Percentiles rank a stretch among this genome's conserved stretches.
Evolutionary conservation across 2,797 vertebrate genomes (phyloP).

Genomic region (Melanotaenia boesemani): DNA sequence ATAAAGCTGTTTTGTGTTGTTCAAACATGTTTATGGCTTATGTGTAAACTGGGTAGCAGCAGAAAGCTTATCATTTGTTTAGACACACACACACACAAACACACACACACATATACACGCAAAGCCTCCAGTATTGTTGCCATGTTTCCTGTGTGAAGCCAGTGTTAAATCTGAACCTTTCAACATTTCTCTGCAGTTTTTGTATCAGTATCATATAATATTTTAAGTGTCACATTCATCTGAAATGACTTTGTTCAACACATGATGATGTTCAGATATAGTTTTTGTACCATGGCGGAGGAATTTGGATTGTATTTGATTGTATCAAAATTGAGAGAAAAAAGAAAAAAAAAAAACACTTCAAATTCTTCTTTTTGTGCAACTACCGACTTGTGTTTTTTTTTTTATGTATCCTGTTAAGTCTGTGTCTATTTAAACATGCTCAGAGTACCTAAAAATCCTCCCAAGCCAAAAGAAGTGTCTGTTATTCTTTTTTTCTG

Average conservation of each 20-base stretch:
- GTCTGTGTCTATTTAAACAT: conserved; percentile 79
- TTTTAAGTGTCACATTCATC: conserved; percentile 68
- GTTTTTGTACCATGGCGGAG: conserved; percentile 60
- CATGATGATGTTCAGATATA: conserved; percentile 61
- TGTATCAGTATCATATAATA: conserved; percentile 72
- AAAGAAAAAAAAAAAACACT: conserved; percentile 39
- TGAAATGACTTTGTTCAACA: conserved; percentile 69
- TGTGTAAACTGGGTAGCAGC: conserved; percentile 67
- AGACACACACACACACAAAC: conserved; percentile 19
- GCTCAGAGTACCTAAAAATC: conserved; percentile 68
- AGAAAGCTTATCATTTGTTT: conserved; percentile 42
- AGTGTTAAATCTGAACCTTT: conserved; percentile 71
- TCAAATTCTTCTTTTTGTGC: conserved; percentile 66
- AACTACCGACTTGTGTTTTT: conserved; percentile 63
- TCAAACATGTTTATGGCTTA: conserved; percentile 76
- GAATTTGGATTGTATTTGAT: conserved; percentile 73
- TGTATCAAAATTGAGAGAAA: conserved; percentile 57
- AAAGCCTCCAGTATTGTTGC: conserved; percentile 67
- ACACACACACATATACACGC: conserved; percentile 11
- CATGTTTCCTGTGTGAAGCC: conserved; percentile 72
- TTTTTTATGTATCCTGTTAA: conserved; percentile 69
- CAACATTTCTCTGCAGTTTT: conserved; percentile 71
- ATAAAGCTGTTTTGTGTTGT: conserved; percentile 76
- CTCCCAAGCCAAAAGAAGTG: conserved; percentile 75
- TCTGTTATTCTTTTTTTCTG: conserved; percentile 61